Percentiles rank a stretch among this genome's conserved stretches.
These are phyloP conservation scores for Clarias laeviceps DNA, from an alignment of 2,797 vertebrate genomes.

Conservation along the genomic window DNA sequence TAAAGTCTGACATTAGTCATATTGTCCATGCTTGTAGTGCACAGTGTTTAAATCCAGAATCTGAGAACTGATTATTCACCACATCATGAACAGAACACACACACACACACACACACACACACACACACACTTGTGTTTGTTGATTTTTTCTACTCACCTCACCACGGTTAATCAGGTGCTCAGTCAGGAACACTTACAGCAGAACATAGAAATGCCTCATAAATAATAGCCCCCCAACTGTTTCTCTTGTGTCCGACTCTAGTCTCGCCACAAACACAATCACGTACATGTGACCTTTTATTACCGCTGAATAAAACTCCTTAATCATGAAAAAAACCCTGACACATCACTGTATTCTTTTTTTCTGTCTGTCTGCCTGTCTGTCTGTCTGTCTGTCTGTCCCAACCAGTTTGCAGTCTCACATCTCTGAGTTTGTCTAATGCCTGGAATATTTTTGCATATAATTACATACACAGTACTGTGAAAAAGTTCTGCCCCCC, in stretches of 20 bases:
- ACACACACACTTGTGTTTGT: too few relatives aligned
- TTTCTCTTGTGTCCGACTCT: neutral
- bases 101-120: too few relatives aligned
- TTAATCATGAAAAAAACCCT: neutral
- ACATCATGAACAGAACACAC: neutral
- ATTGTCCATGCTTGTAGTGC: neutral
- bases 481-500: too few relatives aligned
- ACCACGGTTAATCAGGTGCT: too few relatives aligned
- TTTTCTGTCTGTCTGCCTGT: too few relatives aligned
- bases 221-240: neutral
- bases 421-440: neutral
- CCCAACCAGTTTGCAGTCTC: neutral
- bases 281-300: neutral
- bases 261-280: neutral
- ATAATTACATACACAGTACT: neutral
- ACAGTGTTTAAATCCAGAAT: neutral
- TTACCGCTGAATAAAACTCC: neutral
- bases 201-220: neutral
- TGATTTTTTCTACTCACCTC: too few relatives aligned
- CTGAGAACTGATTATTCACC: slow-evolving; percentile 2
- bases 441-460: neutral
- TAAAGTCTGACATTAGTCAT: neutral
- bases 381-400: neutral
- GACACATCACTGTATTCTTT: neutral
- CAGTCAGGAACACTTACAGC: too few relatives aligned